phyloP scores from a whole-genome alignment of 2,113 vertebrate genomes.

The Hemicordylus capensis region DNA sequence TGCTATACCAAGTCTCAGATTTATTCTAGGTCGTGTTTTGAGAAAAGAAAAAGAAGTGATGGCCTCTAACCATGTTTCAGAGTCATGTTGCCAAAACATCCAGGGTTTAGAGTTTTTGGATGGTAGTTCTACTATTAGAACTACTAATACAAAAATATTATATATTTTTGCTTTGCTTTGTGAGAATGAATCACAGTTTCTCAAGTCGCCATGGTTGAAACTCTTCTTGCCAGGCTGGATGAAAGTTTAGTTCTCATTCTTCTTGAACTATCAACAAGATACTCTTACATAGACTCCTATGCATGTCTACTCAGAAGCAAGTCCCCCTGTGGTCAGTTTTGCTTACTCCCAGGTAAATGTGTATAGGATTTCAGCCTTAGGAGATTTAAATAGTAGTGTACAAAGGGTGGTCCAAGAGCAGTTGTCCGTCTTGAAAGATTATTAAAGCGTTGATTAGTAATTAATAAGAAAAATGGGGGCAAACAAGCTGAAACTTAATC shows the following conservation, averaged over 20 bases:
- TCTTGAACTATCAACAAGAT: neutral
- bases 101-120: neutral
- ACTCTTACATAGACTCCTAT: neutral
- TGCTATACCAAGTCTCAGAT: neutral
- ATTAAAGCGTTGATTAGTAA: neutral
- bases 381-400: no score
- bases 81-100: neutral
- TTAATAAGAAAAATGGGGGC: no score
- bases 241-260: neutral
- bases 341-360: no score
- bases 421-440: neutral
- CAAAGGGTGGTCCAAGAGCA: neutral
- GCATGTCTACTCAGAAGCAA: neutral
- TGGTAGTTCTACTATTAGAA: neutral
- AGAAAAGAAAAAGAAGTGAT: neutral
- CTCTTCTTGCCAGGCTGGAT: neutral
- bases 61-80: neutral
- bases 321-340: no score
- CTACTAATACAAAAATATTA: no score
- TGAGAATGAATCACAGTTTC: neutral
- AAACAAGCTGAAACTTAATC: no score
- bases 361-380: no score
- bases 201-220: neutral
- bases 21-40: neutral
- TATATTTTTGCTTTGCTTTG: neutral